Conservation (phyloP, 2,888 invertebrate genomes). For the Cepaea hortensis region DNA sequence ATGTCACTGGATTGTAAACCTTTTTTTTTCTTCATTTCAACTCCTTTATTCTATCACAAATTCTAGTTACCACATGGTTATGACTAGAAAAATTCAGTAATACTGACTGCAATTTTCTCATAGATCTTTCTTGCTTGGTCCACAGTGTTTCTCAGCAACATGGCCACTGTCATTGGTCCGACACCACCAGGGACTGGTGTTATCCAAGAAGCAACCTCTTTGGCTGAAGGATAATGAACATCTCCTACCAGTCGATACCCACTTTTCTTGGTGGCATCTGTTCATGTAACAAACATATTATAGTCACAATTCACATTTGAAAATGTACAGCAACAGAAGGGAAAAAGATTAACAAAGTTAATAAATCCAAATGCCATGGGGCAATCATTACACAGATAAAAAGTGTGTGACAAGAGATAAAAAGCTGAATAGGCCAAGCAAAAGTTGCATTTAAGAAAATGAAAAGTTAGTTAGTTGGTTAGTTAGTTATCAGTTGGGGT, state of each 20-base stretch:
- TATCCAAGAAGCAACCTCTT: slow-evolving; percentile 88
- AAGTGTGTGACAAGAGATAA: too few species aligned
- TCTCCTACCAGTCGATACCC: slow-evolving; percentile 95
- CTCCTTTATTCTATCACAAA: too few species aligned
- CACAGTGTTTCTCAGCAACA: slow-evolving; percentile 91
- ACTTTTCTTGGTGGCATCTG: slow-evolving; percentile 77
- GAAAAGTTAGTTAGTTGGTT: too few species aligned
- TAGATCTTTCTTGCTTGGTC: slow-evolving; percentile 81
- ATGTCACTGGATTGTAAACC: too few species aligned
- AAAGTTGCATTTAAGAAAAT: too few species aligned
- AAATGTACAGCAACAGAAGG: background rate
- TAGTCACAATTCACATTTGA: background rate
- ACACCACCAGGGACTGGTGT: slow-evolving; percentile 95
- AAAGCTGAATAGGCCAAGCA: too few species aligned
- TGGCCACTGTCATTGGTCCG: slow-evolving; percentile 98
- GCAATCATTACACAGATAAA: too few species aligned
- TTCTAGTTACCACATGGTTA: too few species aligned
- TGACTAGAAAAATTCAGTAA: too few species aligned
- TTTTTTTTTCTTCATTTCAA: too few species aligned
- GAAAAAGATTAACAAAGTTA: background rate
- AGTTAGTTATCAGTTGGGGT: too few species aligned
- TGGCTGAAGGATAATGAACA: slow-evolving; percentile 87
- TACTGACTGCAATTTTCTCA: slow-evolving; percentile 55
- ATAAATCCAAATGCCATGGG: background rate
- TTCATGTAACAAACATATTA: background rate